These are phyloP conservation scores for Anniella stebbinsi DNA, from an alignment of 2,797 vertebrate species.

Conservation along the genomic window DNA sequence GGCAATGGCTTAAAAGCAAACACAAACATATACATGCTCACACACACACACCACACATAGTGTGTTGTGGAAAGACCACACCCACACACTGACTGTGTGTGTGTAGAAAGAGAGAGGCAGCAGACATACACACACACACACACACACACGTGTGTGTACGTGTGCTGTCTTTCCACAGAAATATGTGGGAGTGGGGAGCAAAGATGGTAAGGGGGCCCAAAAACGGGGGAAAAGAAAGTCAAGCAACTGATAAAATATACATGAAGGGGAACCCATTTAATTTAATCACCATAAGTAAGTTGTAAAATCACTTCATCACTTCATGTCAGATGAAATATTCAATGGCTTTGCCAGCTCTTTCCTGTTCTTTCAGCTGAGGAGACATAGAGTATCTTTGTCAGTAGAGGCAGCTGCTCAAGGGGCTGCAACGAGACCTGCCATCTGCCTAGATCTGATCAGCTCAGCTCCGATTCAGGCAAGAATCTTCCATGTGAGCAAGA, in stretches of 20 bases:
- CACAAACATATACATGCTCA: not conserved
- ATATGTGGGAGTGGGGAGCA: not conserved
- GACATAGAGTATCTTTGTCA: slow-evolving; percentile 59
- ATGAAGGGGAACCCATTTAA: slow-evolving; percentile 56
- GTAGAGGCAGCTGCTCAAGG: slow-evolving; percentile 58
- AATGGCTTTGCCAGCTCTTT: slow-evolving; percentile 40
- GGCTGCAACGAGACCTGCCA: slow-evolving; percentile 60
- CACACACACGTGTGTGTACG: not conserved
- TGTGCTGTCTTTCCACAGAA: not conserved
- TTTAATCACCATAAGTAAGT: slow-evolving; percentile 61
- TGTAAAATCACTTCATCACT: slow-evolving; percentile 62
- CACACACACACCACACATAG: not conserved
- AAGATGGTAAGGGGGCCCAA: not conserved
- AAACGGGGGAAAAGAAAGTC: slow-evolving; percentile 48
- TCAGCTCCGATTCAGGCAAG: slow-evolving; percentile 42
- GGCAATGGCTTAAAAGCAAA: not conserved
- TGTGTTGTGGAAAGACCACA: too few species aligned
- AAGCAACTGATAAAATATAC: slow-evolving; percentile 56
- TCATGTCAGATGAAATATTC: slow-evolving; percentile 74
- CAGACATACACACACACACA: not conserved
- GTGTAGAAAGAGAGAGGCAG: not conserved
- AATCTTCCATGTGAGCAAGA: slow-evolving; percentile 40
- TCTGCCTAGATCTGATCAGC: slow-evolving; percentile 67
- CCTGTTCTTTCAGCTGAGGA: slow-evolving; percentile 60
- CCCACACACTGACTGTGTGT: accelerated